Percentiles rank a stretch among this genome's conserved stretches.
Conservation (phyloP, 2,888 invertebrate species). For the Leucania comma region DNA sequence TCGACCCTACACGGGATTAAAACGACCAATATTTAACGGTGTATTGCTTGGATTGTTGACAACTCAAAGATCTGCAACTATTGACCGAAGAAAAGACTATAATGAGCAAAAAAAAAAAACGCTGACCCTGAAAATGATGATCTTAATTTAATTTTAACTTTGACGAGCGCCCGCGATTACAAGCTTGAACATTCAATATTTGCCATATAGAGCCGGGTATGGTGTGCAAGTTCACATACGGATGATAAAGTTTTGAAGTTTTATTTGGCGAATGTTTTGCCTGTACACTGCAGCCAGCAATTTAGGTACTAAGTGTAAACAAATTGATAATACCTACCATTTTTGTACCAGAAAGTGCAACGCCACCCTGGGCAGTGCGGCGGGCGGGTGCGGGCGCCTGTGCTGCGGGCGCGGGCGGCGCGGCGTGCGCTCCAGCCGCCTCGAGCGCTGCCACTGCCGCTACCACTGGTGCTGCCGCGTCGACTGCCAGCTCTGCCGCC, state of each 20-base stretch:
- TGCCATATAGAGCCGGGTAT: too few relatives aligned
- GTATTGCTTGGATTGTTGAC: too few relatives aligned
- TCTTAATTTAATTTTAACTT: too few relatives aligned
- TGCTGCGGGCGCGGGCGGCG: constrained; percentile 96
- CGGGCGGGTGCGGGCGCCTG: constrained; percentile 94
- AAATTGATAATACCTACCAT: not conserved
- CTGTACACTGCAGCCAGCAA: not conserved
- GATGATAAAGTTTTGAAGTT: not conserved
- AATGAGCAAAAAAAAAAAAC: too few relatives aligned
- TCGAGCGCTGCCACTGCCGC: constrained; percentile 95
- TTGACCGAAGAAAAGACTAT: too few relatives aligned
- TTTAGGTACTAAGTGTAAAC: not conserved
- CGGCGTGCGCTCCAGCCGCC: constrained; percentile 92
- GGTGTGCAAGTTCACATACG: not conserved
- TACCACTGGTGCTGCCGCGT: constrained; percentile 97
- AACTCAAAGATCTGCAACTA: too few relatives aligned
- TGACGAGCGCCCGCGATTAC: too few relatives aligned
- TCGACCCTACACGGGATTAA: too few relatives aligned
- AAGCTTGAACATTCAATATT: too few relatives aligned
- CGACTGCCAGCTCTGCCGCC: constrained; percentile 95
- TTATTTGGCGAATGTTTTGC: not conserved
- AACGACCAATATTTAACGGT: too few relatives aligned
- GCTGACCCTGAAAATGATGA: too few relatives aligned
- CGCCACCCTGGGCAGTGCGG: constrained; percentile 91
- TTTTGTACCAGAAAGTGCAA: constrained; percentile 92